Conservation (phyloP, 2,888 invertebrate species). For the Erebia palarica region DNA sequence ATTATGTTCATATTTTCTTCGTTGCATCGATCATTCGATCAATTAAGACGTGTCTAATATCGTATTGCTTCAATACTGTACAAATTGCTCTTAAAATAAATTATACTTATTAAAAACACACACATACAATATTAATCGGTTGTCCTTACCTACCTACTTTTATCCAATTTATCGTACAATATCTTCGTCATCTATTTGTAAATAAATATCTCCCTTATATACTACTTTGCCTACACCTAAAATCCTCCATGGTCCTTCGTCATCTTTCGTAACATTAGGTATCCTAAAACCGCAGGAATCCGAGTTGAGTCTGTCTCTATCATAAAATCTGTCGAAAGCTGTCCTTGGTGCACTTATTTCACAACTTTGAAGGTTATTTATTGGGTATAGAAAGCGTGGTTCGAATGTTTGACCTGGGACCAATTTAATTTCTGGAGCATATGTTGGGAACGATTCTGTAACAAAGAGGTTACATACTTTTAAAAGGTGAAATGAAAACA, state of each 20-base stretch:
- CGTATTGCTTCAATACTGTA: too few relatives aligned
- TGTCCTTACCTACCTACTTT: too few relatives aligned
- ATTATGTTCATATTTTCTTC: too few relatives aligned
- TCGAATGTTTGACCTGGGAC: constrained; percentile 53
- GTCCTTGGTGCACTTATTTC: constrained; percentile 56
- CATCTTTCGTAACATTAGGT: constrained; percentile 55
- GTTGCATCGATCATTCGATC: too few relatives aligned
- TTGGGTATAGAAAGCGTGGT: constrained; percentile 57
- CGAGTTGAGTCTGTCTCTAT: constrained; percentile 47
- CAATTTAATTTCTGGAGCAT: constrained; percentile 38
- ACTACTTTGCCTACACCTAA: constrained; percentile 61
- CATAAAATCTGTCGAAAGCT: constrained; percentile 59
- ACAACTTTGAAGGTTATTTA: constrained; percentile 55
- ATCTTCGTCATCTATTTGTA: constrained; percentile 44
- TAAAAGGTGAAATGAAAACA: too few relatives aligned
- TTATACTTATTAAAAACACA: too few relatives aligned
- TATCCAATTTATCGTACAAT: neutral
- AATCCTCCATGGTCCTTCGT: constrained; percentile 63
- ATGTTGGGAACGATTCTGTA: constrained; percentile 56
- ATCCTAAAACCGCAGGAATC: constrained; percentile 58
- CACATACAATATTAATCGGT: too few relatives aligned
- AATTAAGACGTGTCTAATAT: too few relatives aligned
- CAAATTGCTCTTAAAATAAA: too few relatives aligned
- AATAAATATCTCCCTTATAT: constrained; percentile 48
- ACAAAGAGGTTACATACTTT: constrained; percentile 34